Evolutionary conservation across 2,888 invertebrate genomes (phyloP).

Genomic region (Amiota communis): DNA sequence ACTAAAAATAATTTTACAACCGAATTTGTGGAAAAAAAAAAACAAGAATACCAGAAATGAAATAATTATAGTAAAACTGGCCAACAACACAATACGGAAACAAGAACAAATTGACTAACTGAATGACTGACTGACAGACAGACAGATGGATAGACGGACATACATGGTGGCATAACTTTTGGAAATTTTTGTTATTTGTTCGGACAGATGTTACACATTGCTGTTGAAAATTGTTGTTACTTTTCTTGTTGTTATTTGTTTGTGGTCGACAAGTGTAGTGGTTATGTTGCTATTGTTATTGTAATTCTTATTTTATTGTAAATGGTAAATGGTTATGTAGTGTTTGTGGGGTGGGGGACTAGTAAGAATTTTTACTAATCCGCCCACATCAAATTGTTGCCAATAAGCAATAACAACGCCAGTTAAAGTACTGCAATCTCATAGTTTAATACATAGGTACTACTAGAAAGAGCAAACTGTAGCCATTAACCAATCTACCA

Average conservation of each 20-base stretch:
- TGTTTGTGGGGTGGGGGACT: background rate
- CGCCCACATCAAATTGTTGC: background rate
- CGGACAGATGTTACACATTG: conserved; percentile 14
- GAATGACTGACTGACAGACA: background rate
- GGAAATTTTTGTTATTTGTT: conserved; percentile 12
- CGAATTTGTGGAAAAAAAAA: no score
- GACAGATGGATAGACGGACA: background rate
- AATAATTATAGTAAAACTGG: no score
- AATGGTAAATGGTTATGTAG: background rate
- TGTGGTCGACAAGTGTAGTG: conserved; percentile 23
- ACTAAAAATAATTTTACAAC: no score
- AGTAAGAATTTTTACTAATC: background rate
- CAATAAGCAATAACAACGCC: background rate
- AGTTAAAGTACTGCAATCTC: background rate
- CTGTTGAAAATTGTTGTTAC: background rate
- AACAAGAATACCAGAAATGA: no score
- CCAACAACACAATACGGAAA: no score
- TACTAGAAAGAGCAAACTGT: conserved; percentile 3
- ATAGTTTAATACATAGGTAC: conserved; percentile 16
- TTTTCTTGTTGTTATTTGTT: conserved; percentile 16
- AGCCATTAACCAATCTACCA: background rate
- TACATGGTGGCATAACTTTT: background rate
- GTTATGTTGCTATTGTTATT: conserved; percentile 6
- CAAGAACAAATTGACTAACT: background rate
- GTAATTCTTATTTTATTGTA: no score